Evolutionary conservation across 2,888 invertebrate species (phyloP), one percentile per base, ranked within the genome.

Genomic region (Empis livida): DNA sequence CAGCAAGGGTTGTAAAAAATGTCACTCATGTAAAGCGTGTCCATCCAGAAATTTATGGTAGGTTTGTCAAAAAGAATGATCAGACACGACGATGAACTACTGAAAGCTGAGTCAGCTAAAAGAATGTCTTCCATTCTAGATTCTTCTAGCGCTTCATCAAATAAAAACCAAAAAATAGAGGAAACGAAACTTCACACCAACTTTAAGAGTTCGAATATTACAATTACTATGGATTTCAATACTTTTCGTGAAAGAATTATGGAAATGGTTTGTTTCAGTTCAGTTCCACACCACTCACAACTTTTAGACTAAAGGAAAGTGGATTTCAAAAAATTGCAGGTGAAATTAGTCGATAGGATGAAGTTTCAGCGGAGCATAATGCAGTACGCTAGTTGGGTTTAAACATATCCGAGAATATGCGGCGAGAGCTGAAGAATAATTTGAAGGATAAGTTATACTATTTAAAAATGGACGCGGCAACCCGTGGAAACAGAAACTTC

Each of bases 261-360:
- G 35, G 42, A 31, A 32, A 43, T 43, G 43, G 32, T 43, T 32
- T 43, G 43, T 32, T 43, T 43, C 17, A 17, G 43, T 43, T 32
- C 43, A 43, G 43, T 43, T 32, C 43, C 32, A 31, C 43, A 43
- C 43, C 15, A 16, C 17, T 42, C 16, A 43, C 43, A 32, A 43
- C 32, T 32, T 43, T 43, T 32, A 32, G 43, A 43, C 43, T 43
- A 17, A 31, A 43, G 17, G 32, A 43, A 16, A 43, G 17, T 17
- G 32, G 32, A 43, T 43, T 43, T 32, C 43, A 43, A 43, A 43
- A 43, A 43, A 43, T 43, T 43, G 32, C 20, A 14, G 23, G 23
- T 10, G 27, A 27, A 42, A 42, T 23, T 42, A 16, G 41, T 14
- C n/a, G 41, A 20, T 14, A 27, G 27, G 27, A 14, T 43, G 32